Conservation (phyloP, 2,113 vertebrate genomes). For the Trematomus loennbergii region DNA sequence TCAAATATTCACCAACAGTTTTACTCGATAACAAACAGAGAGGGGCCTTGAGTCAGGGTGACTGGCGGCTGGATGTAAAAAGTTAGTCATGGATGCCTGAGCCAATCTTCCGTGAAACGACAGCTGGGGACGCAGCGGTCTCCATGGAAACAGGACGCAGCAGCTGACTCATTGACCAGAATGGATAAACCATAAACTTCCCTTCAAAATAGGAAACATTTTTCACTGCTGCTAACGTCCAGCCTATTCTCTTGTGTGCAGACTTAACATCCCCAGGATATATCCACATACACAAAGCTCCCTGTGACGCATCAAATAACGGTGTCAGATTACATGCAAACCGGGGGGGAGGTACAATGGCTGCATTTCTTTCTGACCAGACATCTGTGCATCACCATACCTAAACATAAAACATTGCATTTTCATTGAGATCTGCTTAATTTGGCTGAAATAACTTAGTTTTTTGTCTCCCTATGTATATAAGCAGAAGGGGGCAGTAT, state of each 20-base stretch:
- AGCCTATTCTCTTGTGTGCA: slow-evolving; percentile 13
- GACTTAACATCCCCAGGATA: slow-evolving; percentile 49
- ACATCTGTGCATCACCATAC: slow-evolving; percentile 13
- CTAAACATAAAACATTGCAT: not conserved
- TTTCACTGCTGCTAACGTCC: slow-evolving; percentile 26
- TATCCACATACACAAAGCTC: slow-evolving; percentile 13
- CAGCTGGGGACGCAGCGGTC: not conserved
- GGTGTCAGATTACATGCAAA: slow-evolving; percentile 65
- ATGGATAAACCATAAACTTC: slow-evolving; percentile 40
- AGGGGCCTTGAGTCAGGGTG: not conserved
- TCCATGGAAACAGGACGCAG: slow-evolving; percentile 53
- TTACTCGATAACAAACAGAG: not conserved
- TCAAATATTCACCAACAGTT: slow-evolving; percentile 35
- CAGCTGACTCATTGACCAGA: slow-evolving; percentile 48
- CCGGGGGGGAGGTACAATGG: slow-evolving; percentile 34
- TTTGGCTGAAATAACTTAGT: not conserved
- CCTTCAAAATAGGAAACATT: slow-evolving; percentile 43
- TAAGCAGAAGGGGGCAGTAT: slow-evolving; percentile 77
- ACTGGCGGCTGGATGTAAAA: slow-evolving; percentile 29
- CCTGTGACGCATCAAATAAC: slow-evolving; percentile 21
- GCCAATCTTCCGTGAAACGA: slow-evolving; percentile 19
- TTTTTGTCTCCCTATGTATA: not conserved
- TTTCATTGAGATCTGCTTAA: not conserved
- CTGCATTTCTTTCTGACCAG: slow-evolving; percentile 34
- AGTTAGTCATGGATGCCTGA: slow-evolving; percentile 59